A percentile compares a stretch with the other conserved stretches of the same genome.
These are phyloP conservation scores for Drosophila bipectinata DNA, from an alignment of 1,140 invertebrate genomes.

Conservation along the genomic window DNA sequence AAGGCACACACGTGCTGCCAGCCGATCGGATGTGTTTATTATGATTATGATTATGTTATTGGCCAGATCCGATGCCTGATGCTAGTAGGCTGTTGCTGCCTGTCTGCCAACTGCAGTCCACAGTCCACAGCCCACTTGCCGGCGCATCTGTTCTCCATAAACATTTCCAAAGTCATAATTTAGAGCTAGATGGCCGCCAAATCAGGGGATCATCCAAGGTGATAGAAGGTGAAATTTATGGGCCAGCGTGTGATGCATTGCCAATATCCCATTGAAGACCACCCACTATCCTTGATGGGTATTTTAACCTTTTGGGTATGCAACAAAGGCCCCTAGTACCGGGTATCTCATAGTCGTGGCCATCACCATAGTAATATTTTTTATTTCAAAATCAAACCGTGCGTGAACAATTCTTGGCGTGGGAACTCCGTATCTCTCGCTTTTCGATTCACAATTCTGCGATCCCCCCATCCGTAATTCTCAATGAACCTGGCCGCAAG, in stretches of 20 bases:
- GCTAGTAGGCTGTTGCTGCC: constrained; percentile 1
- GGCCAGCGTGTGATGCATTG: no score
- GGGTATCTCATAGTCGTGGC: constrained; percentile 13
- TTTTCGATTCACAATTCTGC: constrained; percentile 38
- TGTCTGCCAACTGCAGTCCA: constrained; percentile 15
- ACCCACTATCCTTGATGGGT: background rate
- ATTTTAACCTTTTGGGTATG: background rate
- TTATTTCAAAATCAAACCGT: constrained; percentile 23
- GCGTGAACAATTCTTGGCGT: constrained; percentile 73
- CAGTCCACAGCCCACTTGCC: constrained; percentile 21
- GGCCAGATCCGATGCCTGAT: constrained; percentile 29
- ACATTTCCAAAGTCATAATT: constrained; percentile 56
- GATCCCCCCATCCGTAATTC: constrained; percentile 29
- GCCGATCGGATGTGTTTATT: constrained; percentile 72
- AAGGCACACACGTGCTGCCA: constrained; percentile 63
- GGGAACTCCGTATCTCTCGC: constrained; percentile 50
- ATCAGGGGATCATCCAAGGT: constrained; percentile 4
- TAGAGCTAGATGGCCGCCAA: constrained; percentile 46
- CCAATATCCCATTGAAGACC: background rate
- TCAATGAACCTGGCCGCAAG: constrained; percentile 49
- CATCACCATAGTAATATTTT: background rate
- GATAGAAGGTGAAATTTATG: background rate
- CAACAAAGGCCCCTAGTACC: background rate
- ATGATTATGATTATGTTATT: constrained; percentile 63
- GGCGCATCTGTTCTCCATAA: constrained; percentile 70